phyloP scores from a whole-genome alignment of 2,888 invertebrate species.

The Lobophora halterata region DNA sequence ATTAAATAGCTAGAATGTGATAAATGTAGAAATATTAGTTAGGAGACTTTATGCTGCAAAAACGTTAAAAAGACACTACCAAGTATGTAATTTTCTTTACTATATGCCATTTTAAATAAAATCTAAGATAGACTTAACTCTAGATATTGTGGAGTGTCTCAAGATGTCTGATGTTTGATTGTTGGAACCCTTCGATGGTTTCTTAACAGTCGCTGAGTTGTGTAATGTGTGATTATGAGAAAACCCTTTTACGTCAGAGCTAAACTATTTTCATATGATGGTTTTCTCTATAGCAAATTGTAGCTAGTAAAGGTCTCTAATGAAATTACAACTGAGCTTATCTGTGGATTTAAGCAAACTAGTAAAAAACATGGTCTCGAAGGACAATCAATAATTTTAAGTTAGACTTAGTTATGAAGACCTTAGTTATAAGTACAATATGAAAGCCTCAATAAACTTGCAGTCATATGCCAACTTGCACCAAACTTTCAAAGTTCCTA shows the following conservation, averaged over 20 bases:
- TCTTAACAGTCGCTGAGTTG: no score
- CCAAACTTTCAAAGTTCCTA: conserved; percentile 4
- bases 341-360: conserved; percentile 7
- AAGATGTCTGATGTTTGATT: no score
- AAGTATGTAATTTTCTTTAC: not conserved
- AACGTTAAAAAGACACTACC: conserved; percentile 15
- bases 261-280: not conserved
- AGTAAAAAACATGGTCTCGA: conserved; percentile 24
- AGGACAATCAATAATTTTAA: conserved; percentile 16
- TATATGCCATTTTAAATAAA: no score
- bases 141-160: no score
- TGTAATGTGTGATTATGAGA: not conserved
- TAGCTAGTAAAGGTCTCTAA: not conserved
- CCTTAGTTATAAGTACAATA: conserved; percentile 9
- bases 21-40: conserved; percentile 22
- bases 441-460: conserved; percentile 13
- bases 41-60: conserved; percentile 12
- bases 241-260: not conserved
- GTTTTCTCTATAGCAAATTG: not conserved
- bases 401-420: conserved; percentile 18
- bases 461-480: conserved; percentile 4
- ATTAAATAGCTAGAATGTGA: conserved; percentile 24
- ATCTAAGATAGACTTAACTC: no score
- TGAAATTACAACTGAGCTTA: conserved; percentile 1
- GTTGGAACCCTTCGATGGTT: no score